A percentile compares a stretch with the other conserved stretches of the same genome.
These are phyloP conservation scores for Eilema caniola DNA, from an alignment of 2,888 invertebrate species.

Conservation along the genomic window DNA sequence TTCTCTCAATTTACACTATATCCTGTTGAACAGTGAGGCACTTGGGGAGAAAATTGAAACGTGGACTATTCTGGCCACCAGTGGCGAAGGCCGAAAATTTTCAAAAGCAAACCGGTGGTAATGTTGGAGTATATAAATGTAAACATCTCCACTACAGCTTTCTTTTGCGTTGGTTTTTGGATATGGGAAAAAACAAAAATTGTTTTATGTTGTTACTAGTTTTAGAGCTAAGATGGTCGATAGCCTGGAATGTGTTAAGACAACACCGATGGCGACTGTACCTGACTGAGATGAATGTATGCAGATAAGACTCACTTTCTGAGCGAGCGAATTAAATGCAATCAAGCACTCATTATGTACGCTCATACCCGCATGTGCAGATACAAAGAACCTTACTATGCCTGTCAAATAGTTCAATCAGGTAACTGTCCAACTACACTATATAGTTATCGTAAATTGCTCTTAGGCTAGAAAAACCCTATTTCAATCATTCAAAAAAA, in stretches of 20 bases:
- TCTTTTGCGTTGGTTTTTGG: no score
- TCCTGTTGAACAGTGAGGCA: no score
- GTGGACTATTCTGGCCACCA: no score
- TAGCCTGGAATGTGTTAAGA: background rate
- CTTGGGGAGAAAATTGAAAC: no score
- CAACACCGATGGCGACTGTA: background rate
- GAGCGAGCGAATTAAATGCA: background rate
- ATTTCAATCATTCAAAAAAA: conserved; percentile 68
- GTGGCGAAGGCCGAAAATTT: no score
- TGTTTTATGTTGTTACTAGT: background rate
- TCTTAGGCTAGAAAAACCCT: conserved; percentile 70
- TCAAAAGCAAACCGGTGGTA: no score
- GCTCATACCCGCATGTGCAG: background rate
- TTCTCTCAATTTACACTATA: no score
- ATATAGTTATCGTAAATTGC: conserved; percentile 71
- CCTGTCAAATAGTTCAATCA: conserved; percentile 1
- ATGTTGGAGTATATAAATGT: no score
- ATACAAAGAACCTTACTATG: conserved; percentile 5
- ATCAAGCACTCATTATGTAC: background rate
- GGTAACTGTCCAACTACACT: conserved; percentile 48
- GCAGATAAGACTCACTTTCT: conserved; percentile 5
- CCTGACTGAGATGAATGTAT: background rate
- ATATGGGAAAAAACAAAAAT: no score
- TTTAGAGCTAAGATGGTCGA: background rate
- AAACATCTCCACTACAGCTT: no score